Evolutionary conservation across 2,113 vertebrate genomes (phyloP), one percentile per base, ranked within the genome.

Genomic region (Tachycineta bicolor): DNA sequence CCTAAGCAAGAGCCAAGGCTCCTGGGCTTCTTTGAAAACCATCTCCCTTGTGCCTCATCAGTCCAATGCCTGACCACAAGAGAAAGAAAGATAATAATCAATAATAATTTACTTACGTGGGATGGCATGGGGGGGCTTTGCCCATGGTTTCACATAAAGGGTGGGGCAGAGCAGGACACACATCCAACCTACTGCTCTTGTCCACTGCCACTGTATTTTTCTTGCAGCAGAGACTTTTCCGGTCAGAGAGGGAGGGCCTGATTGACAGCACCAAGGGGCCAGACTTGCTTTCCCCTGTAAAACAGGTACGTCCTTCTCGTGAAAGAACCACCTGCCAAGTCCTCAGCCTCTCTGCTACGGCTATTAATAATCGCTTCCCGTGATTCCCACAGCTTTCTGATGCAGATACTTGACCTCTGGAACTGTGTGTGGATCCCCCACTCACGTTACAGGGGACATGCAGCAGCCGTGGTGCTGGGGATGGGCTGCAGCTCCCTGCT

Each of bases 301-400:
- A 79, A 22, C 87, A 95, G 94, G 95, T 96, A 97, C 25, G 0
- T 22, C 69, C 77, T 62, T 52, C 60, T 81, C 71, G 67, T 16
- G 83, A 60, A 81, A 92, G 85, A 53, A 70, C 76, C 91, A 74
- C 69, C 83, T 91, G 89, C 93, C 90, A 92, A 94, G 67, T 7
- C 62, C 87, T 91, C 79, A 70, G 60, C 76, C 65, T 76, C 83
- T 52, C 89, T 29, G 77, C 87, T 49, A 9, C 2, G 50, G 65
- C 93, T 94, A 94, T 94, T 91, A 95, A 96, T 96, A 95, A 91
- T 79, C 74, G 56, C 90, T 88, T 88, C 85, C 92, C 18, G 2
- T 80, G 90, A 78, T 83, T 89, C 87, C 81, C 90, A 74, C 80
- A 71, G 79, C 94, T 94, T 83, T 78, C 86, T 88, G 93, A n/a